These are phyloP conservation scores for Seira sanloemensis DNA, from an alignment of 2,888 invertebrate genomes.

Conservation along the genomic window DNA sequence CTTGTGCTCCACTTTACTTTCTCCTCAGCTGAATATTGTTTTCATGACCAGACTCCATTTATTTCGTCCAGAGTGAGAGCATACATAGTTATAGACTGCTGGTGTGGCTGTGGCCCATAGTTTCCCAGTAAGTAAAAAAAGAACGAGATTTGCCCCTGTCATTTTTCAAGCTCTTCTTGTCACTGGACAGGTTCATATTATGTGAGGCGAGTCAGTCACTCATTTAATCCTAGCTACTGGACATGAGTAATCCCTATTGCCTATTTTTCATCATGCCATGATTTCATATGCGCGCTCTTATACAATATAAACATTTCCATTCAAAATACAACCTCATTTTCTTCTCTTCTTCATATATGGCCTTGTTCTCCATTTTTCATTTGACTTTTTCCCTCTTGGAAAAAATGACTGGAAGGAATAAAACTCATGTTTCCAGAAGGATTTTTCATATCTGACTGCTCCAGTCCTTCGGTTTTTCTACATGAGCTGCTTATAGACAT, in stretches of 20 bases:
- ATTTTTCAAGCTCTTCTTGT: conserved; percentile 50
- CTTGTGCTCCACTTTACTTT: conserved; percentile 32
- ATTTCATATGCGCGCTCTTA: not conserved
- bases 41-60: conserved; percentile 3
- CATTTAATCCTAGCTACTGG: conserved; percentile 9
- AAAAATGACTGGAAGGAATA: not conserved
- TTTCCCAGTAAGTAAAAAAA: not conserved
- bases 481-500: not conserved
- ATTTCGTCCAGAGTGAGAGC: no score
- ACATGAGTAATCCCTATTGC: conserved; percentile 10
- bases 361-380: conserved; percentile 45
- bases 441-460: not conserved
- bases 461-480: not conserved
- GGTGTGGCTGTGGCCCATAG: no score
- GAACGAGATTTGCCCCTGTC: conserved; percentile 19
- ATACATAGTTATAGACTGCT: no score
- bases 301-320: not conserved
- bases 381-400: conserved; percentile 13
- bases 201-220: conserved; percentile 10
- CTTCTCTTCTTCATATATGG: not conserved
- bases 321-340: not conserved
- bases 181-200: conserved; percentile 33
- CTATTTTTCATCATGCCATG: conserved; percentile 8
- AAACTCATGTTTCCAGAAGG: not conserved
- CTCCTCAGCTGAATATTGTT: conserved; percentile 1